Evolutionary conservation across 1,140 invertebrate genomes (phyloP).

Genomic region (Philotrypesis tridentata): DNA sequence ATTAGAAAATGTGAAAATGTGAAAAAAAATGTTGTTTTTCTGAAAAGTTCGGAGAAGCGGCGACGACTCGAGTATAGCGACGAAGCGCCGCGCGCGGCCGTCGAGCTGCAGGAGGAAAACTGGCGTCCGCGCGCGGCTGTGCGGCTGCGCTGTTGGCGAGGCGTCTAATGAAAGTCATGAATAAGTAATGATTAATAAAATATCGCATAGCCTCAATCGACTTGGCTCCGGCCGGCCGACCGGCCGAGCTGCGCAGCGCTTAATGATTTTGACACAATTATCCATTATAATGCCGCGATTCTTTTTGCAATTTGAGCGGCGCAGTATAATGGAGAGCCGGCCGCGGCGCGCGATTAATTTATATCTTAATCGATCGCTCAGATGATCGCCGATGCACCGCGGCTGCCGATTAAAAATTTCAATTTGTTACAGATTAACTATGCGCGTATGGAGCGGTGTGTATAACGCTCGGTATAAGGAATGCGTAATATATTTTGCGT

Average conservation of each 20-base stretch:
- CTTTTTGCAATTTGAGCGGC: constrained; percentile 5
- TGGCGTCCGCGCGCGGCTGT: too few species aligned
- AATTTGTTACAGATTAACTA: constrained; percentile 29
- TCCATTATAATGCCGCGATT: background rate
- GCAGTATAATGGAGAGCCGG: background rate
- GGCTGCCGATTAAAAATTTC: constrained; percentile 33
- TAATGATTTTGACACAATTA: constrained; percentile 32
- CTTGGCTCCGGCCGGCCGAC: background rate
- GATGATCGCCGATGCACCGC: too few species aligned
- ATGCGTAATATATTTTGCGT: background rate
- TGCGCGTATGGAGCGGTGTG: too few species aligned
- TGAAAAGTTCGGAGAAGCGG: background rate
- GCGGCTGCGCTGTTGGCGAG: too few species aligned
- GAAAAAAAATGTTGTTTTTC: constrained; percentile 26
- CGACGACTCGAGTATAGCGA: background rate
- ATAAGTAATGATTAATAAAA: constrained; percentile 44
- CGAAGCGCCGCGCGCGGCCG: background rate
- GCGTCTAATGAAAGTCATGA: constrained; percentile 30
- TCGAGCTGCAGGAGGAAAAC: too few species aligned
- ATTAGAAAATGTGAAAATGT: background rate
- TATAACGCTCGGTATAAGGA: background rate
- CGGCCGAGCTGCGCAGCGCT: too few species aligned
- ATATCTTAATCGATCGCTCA: constrained; percentile 16
- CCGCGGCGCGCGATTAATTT: too few species aligned
- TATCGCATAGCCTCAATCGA: constrained; percentile 39